Evolutionary conservation across 2,113 vertebrate species (phyloP), one percentile per base, ranked within the genome.

Genomic region (Piaya cayana): DNA sequence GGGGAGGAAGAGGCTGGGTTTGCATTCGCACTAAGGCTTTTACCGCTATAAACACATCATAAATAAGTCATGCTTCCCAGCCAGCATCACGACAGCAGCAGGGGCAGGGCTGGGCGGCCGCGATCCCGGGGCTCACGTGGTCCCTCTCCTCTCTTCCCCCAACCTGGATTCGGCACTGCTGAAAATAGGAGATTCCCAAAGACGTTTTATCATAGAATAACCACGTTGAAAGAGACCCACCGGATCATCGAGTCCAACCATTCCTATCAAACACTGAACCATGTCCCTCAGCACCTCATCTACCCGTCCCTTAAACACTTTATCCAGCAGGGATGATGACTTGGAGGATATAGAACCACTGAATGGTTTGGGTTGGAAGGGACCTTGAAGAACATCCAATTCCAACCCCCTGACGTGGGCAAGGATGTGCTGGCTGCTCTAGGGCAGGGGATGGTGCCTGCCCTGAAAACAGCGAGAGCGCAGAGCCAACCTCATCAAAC

Each of bases 301-400:
- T n/a, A n/a, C n/a, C n/a, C n/a, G n/a, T n/a, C n/a, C n/a, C n/a
- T n/a, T n/a, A n/a, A n/a, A n/a, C n/a, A n/a, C n/a, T n/a, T n/a
- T n/a, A 26, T 27, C 21, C 0, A 0, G 8, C 1, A 1, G 18
- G 12, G 18, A 18, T 1, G n/a, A 20, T 39, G 25, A 20, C 34
- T 69, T 1, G 1, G 52, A 36, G 50, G 47, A 30, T 21, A 49
- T 49, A 49, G 47, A 21, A 49, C 22, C 21, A 22, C 11, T 10
- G 47, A 21, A 49, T 49, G 17, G 47, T 49, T 49, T 49, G 47
- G 20, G 47, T 49, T 49, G 47, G 47, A 49, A 49, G 21, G 47
- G 47, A 49, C 47, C 47, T 49, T 49, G 22, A 49, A 49, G 20
- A 49, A 9, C 47, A 49, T 49, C 19, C 47, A 49, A 21, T 49